These are phyloP conservation scores for Spialia ferax DNA, from an alignment of 2,888 invertebrate genomes.

Conservation along the genomic window DNA sequence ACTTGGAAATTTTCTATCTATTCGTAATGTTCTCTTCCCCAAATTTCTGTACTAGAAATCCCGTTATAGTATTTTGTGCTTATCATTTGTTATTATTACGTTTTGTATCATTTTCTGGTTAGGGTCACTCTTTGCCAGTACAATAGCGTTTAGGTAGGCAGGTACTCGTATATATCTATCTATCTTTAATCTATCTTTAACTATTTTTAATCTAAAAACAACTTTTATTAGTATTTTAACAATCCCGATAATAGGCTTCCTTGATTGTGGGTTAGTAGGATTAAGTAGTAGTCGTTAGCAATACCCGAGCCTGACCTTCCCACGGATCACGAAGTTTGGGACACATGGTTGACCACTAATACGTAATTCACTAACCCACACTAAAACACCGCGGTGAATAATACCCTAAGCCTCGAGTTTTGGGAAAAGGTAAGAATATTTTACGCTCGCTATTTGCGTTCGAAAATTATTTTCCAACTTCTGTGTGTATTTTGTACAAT, in stretches of 20 bases:
- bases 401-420: background rate
- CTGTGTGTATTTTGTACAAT: background rate
- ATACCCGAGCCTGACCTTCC: background rate
- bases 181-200: too few relatives aligned
- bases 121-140: too few relatives aligned
- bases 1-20: too few relatives aligned
- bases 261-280: background rate
- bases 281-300: constrained; percentile 1
- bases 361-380: constrained; percentile 13
- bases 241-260: background rate
- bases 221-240: background rate
- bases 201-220: too few relatives aligned
- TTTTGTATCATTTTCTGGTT: too few relatives aligned
- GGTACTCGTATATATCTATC: too few relatives aligned
- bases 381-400: constrained; percentile 4
- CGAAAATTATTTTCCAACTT: background rate
- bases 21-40: too few relatives aligned
- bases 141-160: too few relatives aligned
- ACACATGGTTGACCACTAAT: constrained; percentile 8
- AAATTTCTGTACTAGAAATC: too few relatives aligned
- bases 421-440: background rate
- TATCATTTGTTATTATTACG: too few relatives aligned
- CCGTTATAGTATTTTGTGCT: too few relatives aligned
- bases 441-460: background rate
- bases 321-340: background rate